Evolutionary conservation across 2,797 vertebrate genomes (phyloP).

Genomic region (Myripristis murdjan): DNA sequence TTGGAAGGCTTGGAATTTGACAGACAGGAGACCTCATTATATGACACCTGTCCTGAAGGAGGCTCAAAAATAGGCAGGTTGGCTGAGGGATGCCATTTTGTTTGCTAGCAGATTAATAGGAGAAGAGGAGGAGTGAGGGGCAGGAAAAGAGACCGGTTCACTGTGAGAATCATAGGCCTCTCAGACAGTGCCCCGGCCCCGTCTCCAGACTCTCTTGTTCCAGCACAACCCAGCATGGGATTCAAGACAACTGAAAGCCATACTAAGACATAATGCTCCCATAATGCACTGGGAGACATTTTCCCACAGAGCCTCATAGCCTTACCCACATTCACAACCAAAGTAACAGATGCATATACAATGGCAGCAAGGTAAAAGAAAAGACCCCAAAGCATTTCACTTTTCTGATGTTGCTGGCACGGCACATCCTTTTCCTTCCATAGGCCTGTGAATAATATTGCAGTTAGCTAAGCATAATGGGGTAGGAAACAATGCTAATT

Average conservation of each 20-base stretch:
- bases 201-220: constrained; percentile 86
- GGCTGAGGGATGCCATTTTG: no score
- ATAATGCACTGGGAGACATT: background rate
- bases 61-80: background rate
- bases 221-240: background rate
- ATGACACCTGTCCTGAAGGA: background rate
- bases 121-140: constrained; percentile 84
- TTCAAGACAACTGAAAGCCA: background rate
- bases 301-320: no score
- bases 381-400: background rate
- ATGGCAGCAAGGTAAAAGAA: background rate
- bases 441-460: background rate
- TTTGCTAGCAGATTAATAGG: background rate
- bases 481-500: constrained; percentile 25
- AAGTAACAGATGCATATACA: background rate
- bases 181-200: constrained; percentile 97
- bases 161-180: constrained; percentile 95
- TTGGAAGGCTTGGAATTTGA: background rate
- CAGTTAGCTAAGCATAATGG: constrained; percentile 3
- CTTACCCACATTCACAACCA: background rate
- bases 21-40: background rate
- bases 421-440: constrained; percentile 25
- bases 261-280: background rate
- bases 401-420: constrained; percentile 2
- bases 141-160: constrained; percentile 99